Base-by-base conservation (phyloP, 2,888 invertebrate species). In the Callimorpha dominula region DNA sequence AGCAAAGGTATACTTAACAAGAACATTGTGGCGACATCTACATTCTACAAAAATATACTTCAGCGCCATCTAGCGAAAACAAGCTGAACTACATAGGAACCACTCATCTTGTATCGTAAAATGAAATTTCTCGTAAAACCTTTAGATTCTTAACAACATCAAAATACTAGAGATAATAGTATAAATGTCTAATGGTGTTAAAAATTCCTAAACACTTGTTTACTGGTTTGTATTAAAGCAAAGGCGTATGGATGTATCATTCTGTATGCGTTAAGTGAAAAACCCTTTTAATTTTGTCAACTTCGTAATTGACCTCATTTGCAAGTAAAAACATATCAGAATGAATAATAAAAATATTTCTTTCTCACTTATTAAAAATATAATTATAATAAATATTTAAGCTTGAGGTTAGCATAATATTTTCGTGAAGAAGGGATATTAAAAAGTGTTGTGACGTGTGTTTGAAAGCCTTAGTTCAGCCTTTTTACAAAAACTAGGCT, bases 321-420 rank as follows among this genome's bases (percentile, higher is more conserved):
- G 80, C 81, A 78, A 76, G 14, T 64, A 40, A 63, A 12, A 74
- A 81, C 81, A 81, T 81, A 81, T 81, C 81, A 67, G 76, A 6
- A 73, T 63, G 1, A 40, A 65, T 73, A 76, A 69, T 73, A 79
- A 68, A 69, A 71, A 66, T 73, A 75, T 77, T 77, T 71, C 70
- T 70, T 67, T 72, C 46, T 62, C 50, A 65, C 65, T 71, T 68
- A 60, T 70, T 73, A 71, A 78, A 50, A 67, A 70, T 73, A 74
- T 65, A 65, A 43, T n/a, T n/a, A 52, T n/a, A 17, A 65, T 50
- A 50, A 50, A 66, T 11, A 40, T 40, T 2, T 42, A 52, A 11
- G 40, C 52, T 6, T 43, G 11, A 64, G 17, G 50, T 65, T 40
- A 49, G 49, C 31, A 20, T 65, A 65, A 46, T 20, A 14, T 31